Evolutionary conservation across 2,113 vertebrate species (phyloP).

Genomic region (Trinectes maculatus): DNA sequence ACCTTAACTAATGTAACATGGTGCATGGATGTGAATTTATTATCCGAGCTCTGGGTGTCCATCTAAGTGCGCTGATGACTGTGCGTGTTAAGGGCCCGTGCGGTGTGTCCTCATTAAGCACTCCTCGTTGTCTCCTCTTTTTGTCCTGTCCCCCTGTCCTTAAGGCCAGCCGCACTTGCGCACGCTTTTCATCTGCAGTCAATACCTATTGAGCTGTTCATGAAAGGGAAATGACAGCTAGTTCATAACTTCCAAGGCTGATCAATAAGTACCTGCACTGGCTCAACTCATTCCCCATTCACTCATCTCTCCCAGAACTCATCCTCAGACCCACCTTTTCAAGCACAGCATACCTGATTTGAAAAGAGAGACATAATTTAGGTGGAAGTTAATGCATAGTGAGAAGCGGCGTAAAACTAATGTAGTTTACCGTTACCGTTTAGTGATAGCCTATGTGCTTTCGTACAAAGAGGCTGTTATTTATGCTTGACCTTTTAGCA

Average conservation of each 20-base stretch:
- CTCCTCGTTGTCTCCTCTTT: conserved; percentile 49
- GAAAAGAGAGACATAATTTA: conserved; percentile 17
- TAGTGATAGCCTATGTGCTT: conserved; percentile 28
- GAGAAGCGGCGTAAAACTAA: not conserved
- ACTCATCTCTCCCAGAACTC: conserved; percentile 43
- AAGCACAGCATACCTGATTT: conserved; percentile 4
- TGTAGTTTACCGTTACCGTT: too few species aligned
- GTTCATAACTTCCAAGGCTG: conserved; percentile 81
- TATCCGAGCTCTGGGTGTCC: conserved; percentile 51
- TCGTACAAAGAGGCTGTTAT: conserved; percentile 12
- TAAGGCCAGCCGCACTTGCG: conserved; percentile 68
- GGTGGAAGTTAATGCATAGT: not conserved
- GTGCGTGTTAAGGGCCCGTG: conserved; percentile 57
- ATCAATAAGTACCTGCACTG: conserved; percentile 78
- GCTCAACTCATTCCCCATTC: conserved; percentile 62
- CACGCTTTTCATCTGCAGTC: conserved; percentile 79
- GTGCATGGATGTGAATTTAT: conserved; percentile 65
- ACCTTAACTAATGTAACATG: conserved; percentile 17
- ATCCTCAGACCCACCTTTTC: conserved; percentile 25
- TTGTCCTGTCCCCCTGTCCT: conserved; percentile 54
- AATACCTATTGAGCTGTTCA: conserved; percentile 81
- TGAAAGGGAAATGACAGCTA: conserved; percentile 83
- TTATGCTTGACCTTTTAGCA: conserved; percentile 41
- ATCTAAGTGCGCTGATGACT: conserved; percentile 49
- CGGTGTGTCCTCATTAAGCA: conserved; percentile 41